These are phyloP conservation scores for Hofmannophila pseudospretella DNA, from an alignment of 2,888 invertebrate genomes.

Conservation along the genomic window DNA sequence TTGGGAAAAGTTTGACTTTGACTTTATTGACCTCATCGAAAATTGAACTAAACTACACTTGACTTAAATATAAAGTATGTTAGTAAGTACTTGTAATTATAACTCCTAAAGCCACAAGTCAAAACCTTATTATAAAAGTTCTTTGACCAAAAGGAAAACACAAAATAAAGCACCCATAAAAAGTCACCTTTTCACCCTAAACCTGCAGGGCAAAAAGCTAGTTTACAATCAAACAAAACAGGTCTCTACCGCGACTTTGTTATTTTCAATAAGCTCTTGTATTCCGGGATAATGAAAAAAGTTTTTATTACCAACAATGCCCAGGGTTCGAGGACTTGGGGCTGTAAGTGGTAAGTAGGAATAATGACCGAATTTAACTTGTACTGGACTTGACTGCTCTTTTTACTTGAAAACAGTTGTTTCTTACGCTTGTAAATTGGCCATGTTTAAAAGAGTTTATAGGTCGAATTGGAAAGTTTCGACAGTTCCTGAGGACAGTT, in stretches of 20 bases:
- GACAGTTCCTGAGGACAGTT: no score
- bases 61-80: no score
- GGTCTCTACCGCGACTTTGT: constrained; percentile 47
- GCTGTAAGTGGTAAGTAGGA: constrained; percentile 31
- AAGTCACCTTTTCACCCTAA: no score
- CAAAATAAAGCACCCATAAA: no score
- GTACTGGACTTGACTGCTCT: constrained; percentile 19
- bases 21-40: no score
- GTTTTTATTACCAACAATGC: constrained; percentile 65
- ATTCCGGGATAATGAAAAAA: constrained; percentile 66
- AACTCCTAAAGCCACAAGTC: no score
- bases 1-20: no score
- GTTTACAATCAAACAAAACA: constrained; percentile 46
- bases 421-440: background rate
- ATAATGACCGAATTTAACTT: constrained; percentile 33
- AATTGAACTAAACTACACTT: no score
- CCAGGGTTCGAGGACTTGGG: constrained; percentile 26
- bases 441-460: background rate
- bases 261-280: constrained; percentile 69
- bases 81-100: no score
- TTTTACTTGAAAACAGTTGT: background rate
- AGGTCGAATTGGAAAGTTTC: background rate
- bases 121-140: no score
- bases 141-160: no score
- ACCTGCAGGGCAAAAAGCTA: no score